Evolutionary conservation across 2,113 vertebrate genomes (phyloP).

Genomic region (Limanda limanda): DNA sequence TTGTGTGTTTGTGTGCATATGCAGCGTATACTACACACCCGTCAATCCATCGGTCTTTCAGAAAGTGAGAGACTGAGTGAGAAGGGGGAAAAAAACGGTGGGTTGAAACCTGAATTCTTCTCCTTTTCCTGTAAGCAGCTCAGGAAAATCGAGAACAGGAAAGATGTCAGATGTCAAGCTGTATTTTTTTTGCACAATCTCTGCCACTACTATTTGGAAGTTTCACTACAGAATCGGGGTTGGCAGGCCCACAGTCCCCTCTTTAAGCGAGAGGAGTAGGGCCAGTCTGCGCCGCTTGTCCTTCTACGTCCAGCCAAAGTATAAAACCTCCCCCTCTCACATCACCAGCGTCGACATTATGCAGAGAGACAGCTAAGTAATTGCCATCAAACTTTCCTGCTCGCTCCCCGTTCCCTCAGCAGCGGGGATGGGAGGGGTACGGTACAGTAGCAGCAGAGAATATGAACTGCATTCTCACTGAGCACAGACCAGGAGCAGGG

Average conservation of each 20-base stretch:
- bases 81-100: neutral
- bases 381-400: slow-evolving; percentile 75
- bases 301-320: slow-evolving; percentile 54
- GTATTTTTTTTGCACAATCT: neutral
- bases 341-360: slow-evolving; percentile 61
- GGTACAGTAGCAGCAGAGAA: slow-evolving; percentile 68
- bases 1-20: neutral
- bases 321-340: slow-evolving; percentile 62
- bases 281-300: slow-evolving; percentile 53
- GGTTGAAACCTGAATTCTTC: slow-evolving; percentile 8
- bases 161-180: neutral
- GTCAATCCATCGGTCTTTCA: slow-evolving; percentile 37
- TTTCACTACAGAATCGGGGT: slow-evolving; percentile 7
- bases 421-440: slow-evolving; percentile 59
- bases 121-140: neutral
- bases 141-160: neutral
- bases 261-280: slow-evolving; percentile 25
- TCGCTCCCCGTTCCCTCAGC: slow-evolving; percentile 58
- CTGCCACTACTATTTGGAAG: slow-evolving; percentile 3
- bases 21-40: slow-evolving; percentile 8
- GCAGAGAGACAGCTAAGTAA: slow-evolving; percentile 77
- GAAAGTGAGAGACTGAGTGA: neutral
- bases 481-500: slow-evolving; percentile 66
- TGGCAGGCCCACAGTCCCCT: slow-evolving; percentile 22
- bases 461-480: slow-evolving; percentile 68